Percentiles rank a stretch among this genome's conserved stretches.
These are phyloP conservation scores for Ariolimax columbianus DNA, from an alignment of 2,888 invertebrate species.

Conservation along the genomic window DNA sequence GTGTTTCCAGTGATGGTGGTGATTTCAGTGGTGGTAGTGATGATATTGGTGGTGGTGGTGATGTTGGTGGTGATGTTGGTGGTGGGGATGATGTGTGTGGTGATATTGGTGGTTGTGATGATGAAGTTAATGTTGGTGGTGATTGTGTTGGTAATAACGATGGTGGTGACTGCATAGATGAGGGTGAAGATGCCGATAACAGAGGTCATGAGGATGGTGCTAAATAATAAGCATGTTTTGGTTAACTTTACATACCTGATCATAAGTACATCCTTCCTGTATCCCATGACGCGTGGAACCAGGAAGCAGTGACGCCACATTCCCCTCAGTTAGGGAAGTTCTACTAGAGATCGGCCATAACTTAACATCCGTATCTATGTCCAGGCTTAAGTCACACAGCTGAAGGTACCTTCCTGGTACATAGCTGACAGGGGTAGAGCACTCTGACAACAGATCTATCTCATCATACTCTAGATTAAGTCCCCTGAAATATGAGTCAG, in stretches of 20 bases:
- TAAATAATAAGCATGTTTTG: no score
- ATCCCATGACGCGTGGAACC: not conserved
- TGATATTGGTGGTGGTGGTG: no score
- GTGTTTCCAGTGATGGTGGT: no score
- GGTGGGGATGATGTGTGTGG: no score
- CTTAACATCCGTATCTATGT: not conserved
- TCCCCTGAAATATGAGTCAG: constrained; percentile 3
- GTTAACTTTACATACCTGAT: not conserved
- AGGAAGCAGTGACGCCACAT: not conserved
- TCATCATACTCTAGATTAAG: constrained; percentile 37
- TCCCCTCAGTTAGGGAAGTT: not conserved
- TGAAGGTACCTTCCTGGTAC: constrained; percentile 41
- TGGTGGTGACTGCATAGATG: no score
- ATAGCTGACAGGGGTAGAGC: constrained; percentile 45
- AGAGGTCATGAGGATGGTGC: no score
- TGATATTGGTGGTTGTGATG: no score
- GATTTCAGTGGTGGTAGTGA: no score
- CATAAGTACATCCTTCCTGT: not conserved
- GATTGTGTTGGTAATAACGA: no score
- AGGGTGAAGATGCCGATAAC: no score
- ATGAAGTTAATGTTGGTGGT: no score
- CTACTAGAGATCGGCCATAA: constrained; percentile 37
- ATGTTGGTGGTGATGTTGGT: no score
- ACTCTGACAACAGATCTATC: constrained; percentile 43
- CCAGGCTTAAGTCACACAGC: constrained; percentile 31